A percentile compares a stretch with the other conserved stretches of the same genome.
These are phyloP conservation scores for Pangasius larnaudii DNA, from an alignment of 2,797 vertebrate species.

Conservation along the genomic window DNA sequence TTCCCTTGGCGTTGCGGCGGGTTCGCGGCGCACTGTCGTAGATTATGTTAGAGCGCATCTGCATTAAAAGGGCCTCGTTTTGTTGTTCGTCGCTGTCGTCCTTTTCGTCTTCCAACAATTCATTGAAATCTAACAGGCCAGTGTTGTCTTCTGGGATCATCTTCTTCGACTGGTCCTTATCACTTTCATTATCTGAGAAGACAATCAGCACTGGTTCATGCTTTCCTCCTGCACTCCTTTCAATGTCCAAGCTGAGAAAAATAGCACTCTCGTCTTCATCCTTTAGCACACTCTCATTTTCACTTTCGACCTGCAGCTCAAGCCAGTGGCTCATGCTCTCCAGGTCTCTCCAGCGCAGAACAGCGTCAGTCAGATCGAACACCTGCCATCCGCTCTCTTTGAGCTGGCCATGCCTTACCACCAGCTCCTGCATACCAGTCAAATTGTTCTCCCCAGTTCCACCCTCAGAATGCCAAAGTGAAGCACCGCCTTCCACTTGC, in stretches of 20 bases:
- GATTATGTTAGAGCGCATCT: constrained; percentile 86
- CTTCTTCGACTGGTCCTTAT: constrained; percentile 72
- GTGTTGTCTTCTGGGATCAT: constrained; percentile 82
- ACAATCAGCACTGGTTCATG: constrained; percentile 85
- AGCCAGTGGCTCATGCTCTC: constrained; percentile 77
- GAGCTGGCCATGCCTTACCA: constrained; percentile 79
- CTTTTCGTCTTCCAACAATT: constrained; percentile 63
- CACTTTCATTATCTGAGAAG: constrained; percentile 88
- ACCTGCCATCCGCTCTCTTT: constrained; percentile 88
- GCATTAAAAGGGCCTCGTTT: constrained; percentile 78
- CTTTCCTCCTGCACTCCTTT: constrained; percentile 77
- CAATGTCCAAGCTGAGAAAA: constrained; percentile 74
- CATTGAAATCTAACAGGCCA: constrained; percentile 65
- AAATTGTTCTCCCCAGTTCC: constrained; percentile 64
- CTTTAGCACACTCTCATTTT: constrained; percentile 55
- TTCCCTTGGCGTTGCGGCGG: constrained; percentile 85
- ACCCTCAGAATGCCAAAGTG: constrained; percentile 62
- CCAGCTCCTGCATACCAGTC: constrained; percentile 72
- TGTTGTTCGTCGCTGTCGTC: constrained; percentile 65
- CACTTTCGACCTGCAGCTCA: constrained; percentile 83
- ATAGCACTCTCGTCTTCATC: constrained; percentile 53
- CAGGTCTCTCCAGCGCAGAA: constrained; percentile 81
- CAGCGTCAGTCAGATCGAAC: constrained; percentile 87
- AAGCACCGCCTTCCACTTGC: constrained; percentile 61
- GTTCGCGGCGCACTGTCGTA: constrained; percentile 85